Evolutionary conservation across 2,888 invertebrate genomes (phyloP).

Genomic region (Coelinius sp.): DNA sequence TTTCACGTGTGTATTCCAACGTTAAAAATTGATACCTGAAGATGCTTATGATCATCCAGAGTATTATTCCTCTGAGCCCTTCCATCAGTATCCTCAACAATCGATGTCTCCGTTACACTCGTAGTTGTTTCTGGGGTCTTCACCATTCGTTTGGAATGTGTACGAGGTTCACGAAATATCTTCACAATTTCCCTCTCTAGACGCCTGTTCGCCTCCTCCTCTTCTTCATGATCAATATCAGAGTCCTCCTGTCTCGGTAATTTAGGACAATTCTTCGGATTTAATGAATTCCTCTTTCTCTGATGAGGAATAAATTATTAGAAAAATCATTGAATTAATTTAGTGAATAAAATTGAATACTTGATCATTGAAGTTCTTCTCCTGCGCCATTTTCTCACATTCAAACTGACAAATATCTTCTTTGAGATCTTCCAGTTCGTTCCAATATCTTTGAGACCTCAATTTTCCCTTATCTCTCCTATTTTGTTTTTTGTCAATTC

Average conservation of each 20-base stretch:
- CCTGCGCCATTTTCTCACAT: background rate
- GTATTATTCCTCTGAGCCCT: background rate
- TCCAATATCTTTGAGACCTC: background rate
- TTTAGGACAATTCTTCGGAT: background rate
- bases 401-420: background rate
- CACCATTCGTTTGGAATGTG: background rate
- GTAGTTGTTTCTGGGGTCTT: background rate
- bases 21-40: background rate
- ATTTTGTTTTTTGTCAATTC: background rate
- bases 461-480: background rate
- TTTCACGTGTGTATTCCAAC: no score
- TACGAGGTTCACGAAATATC: background rate
- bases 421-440: background rate
- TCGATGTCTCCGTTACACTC: constrained; percentile 1
- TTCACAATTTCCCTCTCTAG: background rate
- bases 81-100: background rate
- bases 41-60: background rate
- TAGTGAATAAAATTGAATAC: background rate
- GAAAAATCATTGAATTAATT: background rate
- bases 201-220: background rate
- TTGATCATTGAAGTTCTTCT: background rate
- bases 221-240: background rate
- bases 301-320: background rate
- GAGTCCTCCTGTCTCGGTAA: background rate
- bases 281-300: background rate